Conservation (phyloP, 2,797 vertebrate genomes). For the Oryzias dopingdopingensis region DNA sequence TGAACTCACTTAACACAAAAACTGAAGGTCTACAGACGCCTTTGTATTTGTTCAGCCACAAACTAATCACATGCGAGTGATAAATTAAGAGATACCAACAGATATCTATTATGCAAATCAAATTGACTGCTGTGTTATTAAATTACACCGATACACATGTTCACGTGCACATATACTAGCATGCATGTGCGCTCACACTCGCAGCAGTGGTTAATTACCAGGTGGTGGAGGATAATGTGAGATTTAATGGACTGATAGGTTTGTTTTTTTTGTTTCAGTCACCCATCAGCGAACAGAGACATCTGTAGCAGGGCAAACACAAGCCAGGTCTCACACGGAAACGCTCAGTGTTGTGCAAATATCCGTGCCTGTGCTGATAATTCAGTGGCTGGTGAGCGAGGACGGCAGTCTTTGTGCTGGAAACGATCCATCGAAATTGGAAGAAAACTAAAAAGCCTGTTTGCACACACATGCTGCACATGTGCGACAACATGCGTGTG, state of each 20-base stretch:
- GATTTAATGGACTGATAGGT: conserved; percentile 77
- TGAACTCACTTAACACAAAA: not conserved
- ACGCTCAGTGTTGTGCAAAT: conserved; percentile 34
- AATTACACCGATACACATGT: conserved; percentile 51
- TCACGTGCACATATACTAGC: not conserved
- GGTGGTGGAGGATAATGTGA: conserved; percentile 76
- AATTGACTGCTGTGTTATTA: conserved; percentile 54
- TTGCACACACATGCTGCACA: not conserved
- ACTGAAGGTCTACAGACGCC: not conserved
- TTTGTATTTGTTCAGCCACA: conserved; percentile 23
- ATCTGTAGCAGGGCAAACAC: conserved; percentile 63
- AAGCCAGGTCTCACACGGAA: conserved; percentile 20
- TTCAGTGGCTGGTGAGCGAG: conserved; percentile 43
- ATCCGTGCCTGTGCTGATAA: conserved; percentile 35
- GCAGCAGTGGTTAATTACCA: conserved; percentile 73
- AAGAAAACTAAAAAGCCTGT: conserved; percentile 20
- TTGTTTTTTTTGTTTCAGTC: conserved; percentile 77
- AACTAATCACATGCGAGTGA: conserved; percentile 45
- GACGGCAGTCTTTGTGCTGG: conserved; percentile 34
- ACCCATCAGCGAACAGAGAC: conserved; percentile 69
- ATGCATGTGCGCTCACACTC: conserved; percentile 24
- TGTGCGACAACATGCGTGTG: conserved; percentile 4
- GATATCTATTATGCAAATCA: conserved; percentile 61
- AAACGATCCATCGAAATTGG: conserved; percentile 25
- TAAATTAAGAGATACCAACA: conserved; percentile 66